Evolutionary conservation across 2,888 invertebrate genomes (phyloP).

Genomic region (Ramazzottius varieornatus): DNA sequence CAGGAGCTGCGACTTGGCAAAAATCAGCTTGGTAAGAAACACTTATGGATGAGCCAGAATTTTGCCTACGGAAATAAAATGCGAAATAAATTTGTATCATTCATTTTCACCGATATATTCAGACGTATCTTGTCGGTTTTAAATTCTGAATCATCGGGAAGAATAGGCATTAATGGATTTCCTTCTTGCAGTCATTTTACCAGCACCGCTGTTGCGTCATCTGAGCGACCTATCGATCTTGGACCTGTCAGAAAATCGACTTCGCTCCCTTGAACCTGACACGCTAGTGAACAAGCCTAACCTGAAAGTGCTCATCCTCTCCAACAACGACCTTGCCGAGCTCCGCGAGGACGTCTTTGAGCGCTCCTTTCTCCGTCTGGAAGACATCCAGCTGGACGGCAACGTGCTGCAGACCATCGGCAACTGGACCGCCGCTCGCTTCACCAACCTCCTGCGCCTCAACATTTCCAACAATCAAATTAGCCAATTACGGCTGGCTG

Average conservation of each 20-base stretch:
- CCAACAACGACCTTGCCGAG: conserved; percentile 28
- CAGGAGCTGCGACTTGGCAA: conserved; percentile 54
- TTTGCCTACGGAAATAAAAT: no score
- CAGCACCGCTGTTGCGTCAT: not conserved
- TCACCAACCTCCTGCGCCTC: conserved; percentile 55
- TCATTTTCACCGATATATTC: no score
- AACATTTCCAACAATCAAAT: conserved; percentile 72
- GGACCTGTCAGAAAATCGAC: not conserved
- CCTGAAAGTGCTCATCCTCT: conserved; percentile 26
- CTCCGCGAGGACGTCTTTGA: conserved; percentile 57
- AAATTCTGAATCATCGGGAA: no score
- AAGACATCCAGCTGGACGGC: conserved; percentile 58
- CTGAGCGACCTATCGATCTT: conserved; percentile 11
- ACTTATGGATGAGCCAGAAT: no score
- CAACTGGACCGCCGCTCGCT: conserved; percentile 52
- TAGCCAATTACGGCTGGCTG: conserved; percentile 59
- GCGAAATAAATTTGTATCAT: no score
- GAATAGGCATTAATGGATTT: no score
- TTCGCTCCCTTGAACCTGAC: not conserved
- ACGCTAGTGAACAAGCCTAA: conserved; percentile 6
- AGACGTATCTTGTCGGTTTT: no score
- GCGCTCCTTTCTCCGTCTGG: conserved; percentile 41
- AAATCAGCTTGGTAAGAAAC: no score
- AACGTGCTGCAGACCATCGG: conserved; percentile 48
- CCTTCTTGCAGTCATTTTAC: no score